Conservation (phyloP, 2,113 vertebrate species). For the Cettia cetti region DNA sequence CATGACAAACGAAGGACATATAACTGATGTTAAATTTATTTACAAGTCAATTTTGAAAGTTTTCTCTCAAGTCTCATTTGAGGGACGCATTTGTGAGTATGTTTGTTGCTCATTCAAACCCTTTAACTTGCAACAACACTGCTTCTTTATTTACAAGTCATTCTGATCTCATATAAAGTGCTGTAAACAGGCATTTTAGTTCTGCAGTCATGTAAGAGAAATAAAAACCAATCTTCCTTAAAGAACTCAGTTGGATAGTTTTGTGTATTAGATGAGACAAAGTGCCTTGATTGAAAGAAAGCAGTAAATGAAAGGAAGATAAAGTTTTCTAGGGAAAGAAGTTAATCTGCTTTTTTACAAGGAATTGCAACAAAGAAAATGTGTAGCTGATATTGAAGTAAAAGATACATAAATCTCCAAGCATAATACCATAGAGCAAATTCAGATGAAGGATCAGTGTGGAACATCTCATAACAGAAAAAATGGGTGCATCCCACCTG, state of each 20-base stretch:
- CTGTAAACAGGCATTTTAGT: neutral
- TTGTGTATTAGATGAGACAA: neutral
- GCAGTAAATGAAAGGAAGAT: neutral
- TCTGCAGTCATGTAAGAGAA: neutral
- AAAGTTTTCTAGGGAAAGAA: neutral
- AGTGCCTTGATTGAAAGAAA: neutral
- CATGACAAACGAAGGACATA: neutral
- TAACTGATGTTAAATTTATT: neutral
- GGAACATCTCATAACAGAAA: neutral
- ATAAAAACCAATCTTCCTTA: neutral
- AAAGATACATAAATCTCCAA: neutral
- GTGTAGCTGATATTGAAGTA: accelerated
- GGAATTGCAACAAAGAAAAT: neutral
- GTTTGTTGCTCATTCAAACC: neutral
- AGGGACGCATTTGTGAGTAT: neutral
- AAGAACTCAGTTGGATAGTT: neutral
- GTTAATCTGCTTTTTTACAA: neutral
- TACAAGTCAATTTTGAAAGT: neutral
- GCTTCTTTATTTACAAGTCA: neutral
- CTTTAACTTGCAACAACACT: neutral
- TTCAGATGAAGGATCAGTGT: neutral
- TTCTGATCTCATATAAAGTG: neutral
- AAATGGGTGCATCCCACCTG: neutral
- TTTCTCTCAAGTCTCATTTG: neutral
- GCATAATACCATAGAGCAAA: neutral